phyloP scores from a whole-genome alignment of 2,888 invertebrate genomes.

The Heliothis peltigera region DNA sequence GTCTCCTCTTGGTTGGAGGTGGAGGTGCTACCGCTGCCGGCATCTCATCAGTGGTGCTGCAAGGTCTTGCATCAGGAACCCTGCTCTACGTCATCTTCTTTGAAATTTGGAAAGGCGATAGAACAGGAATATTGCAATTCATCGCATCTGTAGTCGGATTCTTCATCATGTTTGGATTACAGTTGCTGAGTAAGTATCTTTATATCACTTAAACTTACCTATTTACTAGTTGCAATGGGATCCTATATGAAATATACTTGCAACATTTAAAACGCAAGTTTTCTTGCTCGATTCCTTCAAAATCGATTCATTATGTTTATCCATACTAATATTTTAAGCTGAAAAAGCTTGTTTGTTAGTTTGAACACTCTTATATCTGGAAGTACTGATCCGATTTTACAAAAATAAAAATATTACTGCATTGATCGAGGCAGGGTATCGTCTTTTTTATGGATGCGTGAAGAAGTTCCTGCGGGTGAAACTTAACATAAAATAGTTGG shows the following conservation, averaged over 20 bases:
- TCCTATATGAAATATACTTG: neutral
- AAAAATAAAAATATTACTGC: too few relatives aligned
- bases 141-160: slow-evolving; percentile 92
- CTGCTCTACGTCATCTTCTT: slow-evolving; percentile 99
- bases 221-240: neutral
- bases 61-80: slow-evolving; percentile 97
- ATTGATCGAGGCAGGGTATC: too few relatives aligned
- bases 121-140: slow-evolving; percentile 91
- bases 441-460: too few relatives aligned
- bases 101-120: slow-evolving; percentile 93
- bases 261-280: too few relatives aligned
- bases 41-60: slow-evolving; percentile 91
- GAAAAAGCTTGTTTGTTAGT: too few relatives aligned
- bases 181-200: slow-evolving; percentile 89
- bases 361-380: too few relatives aligned
- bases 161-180: slow-evolving; percentile 92
- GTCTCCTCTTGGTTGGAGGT: slow-evolving; percentile 91
- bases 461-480: too few relatives aligned
- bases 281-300: too few relatives aligned
- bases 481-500: too few relatives aligned
- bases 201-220: neutral
- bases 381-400: too few relatives aligned
- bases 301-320: too few relatives aligned
- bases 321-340: too few relatives aligned
- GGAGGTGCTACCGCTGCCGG: slow-evolving; percentile 90